Percentiles rank a stretch among this genome's conserved stretches.
These are phyloP conservation scores for Drosophila repleta DNA, from an alignment of 1,140 invertebrate species.

Conservation along the genomic window DNA sequence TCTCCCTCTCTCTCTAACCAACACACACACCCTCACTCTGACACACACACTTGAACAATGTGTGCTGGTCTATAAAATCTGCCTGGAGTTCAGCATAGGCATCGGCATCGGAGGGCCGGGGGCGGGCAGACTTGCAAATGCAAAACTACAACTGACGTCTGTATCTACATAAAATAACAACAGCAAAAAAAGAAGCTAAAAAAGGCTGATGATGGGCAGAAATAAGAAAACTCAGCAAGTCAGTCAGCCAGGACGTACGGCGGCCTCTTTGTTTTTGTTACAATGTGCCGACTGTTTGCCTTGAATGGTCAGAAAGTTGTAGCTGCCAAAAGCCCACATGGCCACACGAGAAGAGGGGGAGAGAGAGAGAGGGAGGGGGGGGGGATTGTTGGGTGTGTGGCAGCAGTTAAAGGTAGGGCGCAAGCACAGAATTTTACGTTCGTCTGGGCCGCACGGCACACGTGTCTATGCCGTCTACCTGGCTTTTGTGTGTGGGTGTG, in stretches of 20 bases:
- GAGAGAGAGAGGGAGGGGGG: neutral
- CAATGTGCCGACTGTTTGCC: conserved; percentile 65
- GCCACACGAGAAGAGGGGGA: neutral
- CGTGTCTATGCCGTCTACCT: conserved; percentile 28
- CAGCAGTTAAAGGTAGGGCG: neutral
- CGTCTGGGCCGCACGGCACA: conserved; percentile 22
- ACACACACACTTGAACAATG: neutral
- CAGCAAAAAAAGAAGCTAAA: conserved; percentile 20
- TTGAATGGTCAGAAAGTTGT: conserved; percentile 73
- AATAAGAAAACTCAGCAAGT: conserved; percentile 62
- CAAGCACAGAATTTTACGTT: conserved; percentile 40
- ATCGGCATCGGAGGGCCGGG: conserved; percentile 3
- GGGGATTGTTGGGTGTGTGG: neutral
- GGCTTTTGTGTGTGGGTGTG: conserved; percentile 29
- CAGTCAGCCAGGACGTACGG: conserved; percentile 51
- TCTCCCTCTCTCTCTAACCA: conserved; percentile 54
- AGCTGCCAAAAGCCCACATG: conserved; percentile 47
- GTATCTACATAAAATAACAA: conserved; percentile 34
- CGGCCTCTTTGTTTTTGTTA: conserved; percentile 60
- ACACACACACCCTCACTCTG: conserved; percentile 13
- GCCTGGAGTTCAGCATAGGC: neutral
- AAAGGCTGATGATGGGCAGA: conserved; percentile 44
- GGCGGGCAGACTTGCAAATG: conserved; percentile 56
- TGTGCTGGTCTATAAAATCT: neutral
- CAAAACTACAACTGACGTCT: conserved; percentile 57